Conservation (phyloP, 2,797 vertebrate genomes). For the Manis crassicaudata region DNA sequence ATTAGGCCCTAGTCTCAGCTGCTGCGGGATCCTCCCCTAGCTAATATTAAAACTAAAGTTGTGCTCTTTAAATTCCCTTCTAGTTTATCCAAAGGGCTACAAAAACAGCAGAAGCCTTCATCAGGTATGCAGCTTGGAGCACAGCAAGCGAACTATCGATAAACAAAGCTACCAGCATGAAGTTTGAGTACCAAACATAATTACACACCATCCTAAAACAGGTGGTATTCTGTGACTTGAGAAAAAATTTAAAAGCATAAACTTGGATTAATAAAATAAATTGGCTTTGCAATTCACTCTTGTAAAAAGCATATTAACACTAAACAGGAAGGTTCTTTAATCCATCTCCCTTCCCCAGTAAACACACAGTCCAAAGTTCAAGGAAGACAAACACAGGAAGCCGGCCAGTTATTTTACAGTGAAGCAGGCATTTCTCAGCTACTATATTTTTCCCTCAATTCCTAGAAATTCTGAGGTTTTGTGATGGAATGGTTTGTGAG, state of each 20-base stretch:
- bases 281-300: conserved; percentile 61
- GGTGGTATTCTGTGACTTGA: conserved; percentile 33
- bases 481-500: conserved; percentile 8
- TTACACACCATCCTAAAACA: neutral
- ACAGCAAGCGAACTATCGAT: conserved; percentile 8
- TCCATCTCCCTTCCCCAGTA: conserved; percentile 43
- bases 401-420: conserved; percentile 5
- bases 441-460: neutral
- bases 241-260: conserved; percentile 60
- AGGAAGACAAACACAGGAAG: conserved; percentile 62
- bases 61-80: conserved; percentile 44
- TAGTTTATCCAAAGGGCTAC: neutral
- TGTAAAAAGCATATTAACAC: neutral
- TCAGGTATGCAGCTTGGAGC: neutral
- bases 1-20: neutral
- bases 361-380: conserved; percentile 68
- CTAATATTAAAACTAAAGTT: conserved; percentile 1
- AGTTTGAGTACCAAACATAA: conserved; percentile 70
- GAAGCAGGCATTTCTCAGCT: conserved; percentile 8
- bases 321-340: neutral
- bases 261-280: conserved; percentile 39
- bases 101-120: neutral
- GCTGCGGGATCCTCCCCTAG: neutral
- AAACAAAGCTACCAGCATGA: conserved; percentile 43
- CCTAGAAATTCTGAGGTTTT: conserved; percentile 51